Base-by-base conservation (phyloP, 2,888 invertebrate species). In the Parnassius smintheus region DNA sequence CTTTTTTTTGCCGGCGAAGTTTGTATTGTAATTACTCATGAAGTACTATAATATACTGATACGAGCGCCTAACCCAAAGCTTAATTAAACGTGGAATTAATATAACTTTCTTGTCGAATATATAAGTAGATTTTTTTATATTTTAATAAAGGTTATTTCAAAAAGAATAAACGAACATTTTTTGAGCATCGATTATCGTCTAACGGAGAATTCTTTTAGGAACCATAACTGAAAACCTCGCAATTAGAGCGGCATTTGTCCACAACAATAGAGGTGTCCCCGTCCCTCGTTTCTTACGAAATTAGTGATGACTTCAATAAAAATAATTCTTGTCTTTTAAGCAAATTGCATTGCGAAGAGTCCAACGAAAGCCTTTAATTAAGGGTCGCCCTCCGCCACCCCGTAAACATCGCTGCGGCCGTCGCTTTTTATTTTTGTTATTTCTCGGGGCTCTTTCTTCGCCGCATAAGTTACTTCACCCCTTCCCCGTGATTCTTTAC, bases 271-370 rank as follows among this genome's bases (percentile, higher is more conserved):
- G 87, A 76, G 72, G 75, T 72, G 77, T 68, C 72, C 68, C 68
- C 68, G 74, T 76, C 81, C 80, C 80, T 80, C 79, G 83, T 83
- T 84, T 82, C 83, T 81, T 77, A 72, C 74, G 80, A 91, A 91
- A 91, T 91, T 91, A 91, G 91, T 91, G 91, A 91, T 91, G 91
- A 90, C 91, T 91, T 91, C 91, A 91, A 91, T 91, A 91, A 91
- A 91, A 91, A 91, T 91, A 91, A 91, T 91, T 91, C 91, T 89
- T 90, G 91, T 91, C 91, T 91, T 91, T 91, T 90, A 91, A 76
- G 86, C 90, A 91, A 91, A 91, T 91, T 91, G 91, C 91, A 90
- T 90, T 88, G 89, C 87, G 88, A 88, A 90, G 88, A 87, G 91
- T 90, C 90, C 89, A 80, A 89, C 80, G 71, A 85, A 91, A 90